These are phyloP conservation scores for Anser cygnoides DNA, from an alignment of 2,113 vertebrate genomes.

Conservation along the genomic window DNA sequence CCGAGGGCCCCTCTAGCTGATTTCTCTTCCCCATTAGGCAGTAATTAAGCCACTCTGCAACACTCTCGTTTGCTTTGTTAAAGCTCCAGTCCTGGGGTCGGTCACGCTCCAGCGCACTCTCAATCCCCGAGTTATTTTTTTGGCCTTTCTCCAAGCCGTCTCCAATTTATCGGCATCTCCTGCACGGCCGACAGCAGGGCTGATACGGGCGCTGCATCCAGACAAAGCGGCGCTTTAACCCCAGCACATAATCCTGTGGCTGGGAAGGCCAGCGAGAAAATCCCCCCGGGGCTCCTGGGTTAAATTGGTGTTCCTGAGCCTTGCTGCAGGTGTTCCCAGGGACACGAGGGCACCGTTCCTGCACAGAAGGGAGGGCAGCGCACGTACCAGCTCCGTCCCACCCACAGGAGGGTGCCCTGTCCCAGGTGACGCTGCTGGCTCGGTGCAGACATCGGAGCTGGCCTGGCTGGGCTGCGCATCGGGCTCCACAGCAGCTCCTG, in stretches of 20 bases:
- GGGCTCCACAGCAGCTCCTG: fast-evolving
- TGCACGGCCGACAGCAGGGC: neutral
- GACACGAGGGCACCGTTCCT: neutral
- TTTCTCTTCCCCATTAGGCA: neutral
- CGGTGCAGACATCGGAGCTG: fast-evolving
- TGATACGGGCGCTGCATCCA: neutral
- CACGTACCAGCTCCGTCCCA: neutral
- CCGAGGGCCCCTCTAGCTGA: neutral
- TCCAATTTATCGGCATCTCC: neutral
- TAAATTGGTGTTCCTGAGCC: neutral
- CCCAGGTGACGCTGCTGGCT: fast-evolving
- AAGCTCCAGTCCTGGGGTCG: neutral
- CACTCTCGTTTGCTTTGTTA: neutral
- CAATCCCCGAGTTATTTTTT: neutral
- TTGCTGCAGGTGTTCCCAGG: no score
- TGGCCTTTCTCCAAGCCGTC: neutral
- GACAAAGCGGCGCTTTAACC: neutral
- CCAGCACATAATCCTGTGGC: neutral
- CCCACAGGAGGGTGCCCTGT: fast-evolving
- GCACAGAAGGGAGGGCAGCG: neutral
- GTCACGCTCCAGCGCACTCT: neutral
- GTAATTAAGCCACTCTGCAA: constrained; percentile 6
- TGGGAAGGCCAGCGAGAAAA: neutral
- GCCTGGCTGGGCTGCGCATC: neutral
- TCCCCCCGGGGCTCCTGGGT: neutral